Evolutionary conservation across 1,140 invertebrate species (phyloP), one percentile per base, ranked within the genome.

Genomic region (Babylonia areolata): DNA sequence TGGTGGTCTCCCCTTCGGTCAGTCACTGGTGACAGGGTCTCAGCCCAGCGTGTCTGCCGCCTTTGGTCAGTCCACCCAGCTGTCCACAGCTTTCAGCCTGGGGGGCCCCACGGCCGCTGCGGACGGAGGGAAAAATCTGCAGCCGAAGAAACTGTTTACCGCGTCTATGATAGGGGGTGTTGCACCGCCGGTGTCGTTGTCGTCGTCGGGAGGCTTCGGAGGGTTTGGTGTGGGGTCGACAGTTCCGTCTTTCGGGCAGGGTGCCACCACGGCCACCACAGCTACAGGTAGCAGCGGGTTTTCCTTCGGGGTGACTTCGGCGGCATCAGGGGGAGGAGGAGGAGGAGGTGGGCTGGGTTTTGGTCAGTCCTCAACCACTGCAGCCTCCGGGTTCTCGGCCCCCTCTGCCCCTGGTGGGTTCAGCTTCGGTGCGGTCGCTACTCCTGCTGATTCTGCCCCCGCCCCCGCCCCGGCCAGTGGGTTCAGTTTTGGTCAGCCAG

Each of bases 1-100:
- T 28, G 71, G 37, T 2, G 64, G 69, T 31, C 51, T 85, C 23
- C 71, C 64, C 39, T 77, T 85, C 54, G 82, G 64, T 9, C 83
- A 85, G 42, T n/a, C 83, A 54, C 15, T 58, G 35, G 33, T 51
- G 46, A 51, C 64, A 20, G 73, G 69, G 35, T 31, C 23, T 78
- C 35, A 73, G 58, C 58, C 15, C 15, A 64, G 58, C 23, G 58
- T 64, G 58, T 64, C 58, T 6, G 15, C 58, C 28, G 15, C 58
- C 58, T 64, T 64, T 64, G 58, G 58, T n/a, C 58, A 64, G 58
- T 64, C 58, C 23, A 64, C 58, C 20, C 58, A 64, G 58, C 58
- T 64, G 58, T 51, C 46, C 46, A 51, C 46, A 51, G 46, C 46
- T 12, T 51, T 51, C 46, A 17, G 46, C 46, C 9, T 17, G 17